Evolutionary conservation across 1,140 invertebrate genomes (phyloP).

Genomic region (Ceratitis capitata): DNA sequence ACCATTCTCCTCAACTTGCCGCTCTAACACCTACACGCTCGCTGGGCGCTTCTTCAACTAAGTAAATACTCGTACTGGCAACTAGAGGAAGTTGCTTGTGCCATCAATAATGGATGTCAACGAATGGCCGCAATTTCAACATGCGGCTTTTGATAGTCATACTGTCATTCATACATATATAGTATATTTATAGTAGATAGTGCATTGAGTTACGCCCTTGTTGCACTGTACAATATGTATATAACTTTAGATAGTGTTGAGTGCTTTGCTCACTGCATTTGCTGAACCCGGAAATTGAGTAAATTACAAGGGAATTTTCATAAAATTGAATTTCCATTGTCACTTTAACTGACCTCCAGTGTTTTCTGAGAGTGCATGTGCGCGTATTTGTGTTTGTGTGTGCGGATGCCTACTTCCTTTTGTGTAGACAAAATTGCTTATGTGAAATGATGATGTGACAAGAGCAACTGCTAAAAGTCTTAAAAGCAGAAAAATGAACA

Average conservation of each 20-base stretch:
- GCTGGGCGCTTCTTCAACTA: not conserved
- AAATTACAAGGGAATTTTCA: not conserved
- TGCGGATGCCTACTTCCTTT: not conserved
- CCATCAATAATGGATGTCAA: not conserved
- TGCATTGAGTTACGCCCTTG: not conserved
- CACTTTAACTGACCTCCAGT: not conserved
- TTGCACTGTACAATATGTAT: not conserved
- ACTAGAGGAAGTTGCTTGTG: not conserved
- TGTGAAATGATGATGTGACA: not conserved
- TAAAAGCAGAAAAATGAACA: not conserved
- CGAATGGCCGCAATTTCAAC: slow-evolving; percentile 12
- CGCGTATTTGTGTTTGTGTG: too few relatives aligned
- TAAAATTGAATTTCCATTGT: slow-evolving; percentile 19
- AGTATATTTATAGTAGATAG: not conserved
- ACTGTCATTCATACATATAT: not conserved
- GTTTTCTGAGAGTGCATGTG: not conserved
- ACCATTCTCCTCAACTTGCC: not conserved
- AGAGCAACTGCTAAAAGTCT: not conserved
- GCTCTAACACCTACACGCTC: not conserved
- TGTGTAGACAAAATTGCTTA: not conserved
- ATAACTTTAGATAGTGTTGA: not conserved
- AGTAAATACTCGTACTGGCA: not conserved
- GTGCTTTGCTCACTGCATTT: not conserved
- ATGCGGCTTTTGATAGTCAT: not conserved
- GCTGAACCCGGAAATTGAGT: not conserved